phyloP scores from a whole-genome alignment of 2,888 invertebrate genomes.

The Acanthosepion pharaonis region DNA sequence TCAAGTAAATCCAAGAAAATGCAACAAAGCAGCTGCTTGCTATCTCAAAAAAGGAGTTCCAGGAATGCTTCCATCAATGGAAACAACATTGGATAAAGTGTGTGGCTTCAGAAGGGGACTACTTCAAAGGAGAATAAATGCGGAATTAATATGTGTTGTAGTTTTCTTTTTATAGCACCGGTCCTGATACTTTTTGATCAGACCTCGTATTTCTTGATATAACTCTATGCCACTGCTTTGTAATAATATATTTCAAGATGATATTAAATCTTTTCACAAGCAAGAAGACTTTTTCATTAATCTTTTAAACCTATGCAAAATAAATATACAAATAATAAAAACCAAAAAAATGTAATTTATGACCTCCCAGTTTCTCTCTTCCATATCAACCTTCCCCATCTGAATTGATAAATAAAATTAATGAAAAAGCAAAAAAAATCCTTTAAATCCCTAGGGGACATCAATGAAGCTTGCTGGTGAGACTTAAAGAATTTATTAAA shows the following conservation, averaged over 20 bases:
- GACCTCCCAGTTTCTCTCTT: not conserved
- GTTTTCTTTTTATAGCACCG: too few species aligned
- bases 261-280: not conserved
- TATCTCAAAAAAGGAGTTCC: too few species aligned
- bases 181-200: too few species aligned
- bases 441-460: not conserved
- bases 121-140: too few species aligned
- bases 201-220: not conserved
- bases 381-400: not conserved
- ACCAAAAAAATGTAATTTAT: not conserved
- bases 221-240: not conserved
- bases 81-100: too few species aligned
- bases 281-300: conserved; percentile 9
- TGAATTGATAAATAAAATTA: not conserved
- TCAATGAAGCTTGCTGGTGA: not conserved
- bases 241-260: conserved; percentile 33
- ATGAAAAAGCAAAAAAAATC: not conserved
- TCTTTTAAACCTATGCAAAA: not conserved
- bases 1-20: too few species aligned
- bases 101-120: too few species aligned
- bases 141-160: too few species aligned
- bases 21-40: too few species aligned
- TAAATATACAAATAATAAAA: not conserved
- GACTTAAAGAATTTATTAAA: not conserved
- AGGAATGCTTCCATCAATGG: too few species aligned